Evolutionary conservation across 2,888 invertebrate genomes (phyloP), one percentile per base, ranked within the genome.

Genomic region (Acrocyrtus sp.): DNA sequence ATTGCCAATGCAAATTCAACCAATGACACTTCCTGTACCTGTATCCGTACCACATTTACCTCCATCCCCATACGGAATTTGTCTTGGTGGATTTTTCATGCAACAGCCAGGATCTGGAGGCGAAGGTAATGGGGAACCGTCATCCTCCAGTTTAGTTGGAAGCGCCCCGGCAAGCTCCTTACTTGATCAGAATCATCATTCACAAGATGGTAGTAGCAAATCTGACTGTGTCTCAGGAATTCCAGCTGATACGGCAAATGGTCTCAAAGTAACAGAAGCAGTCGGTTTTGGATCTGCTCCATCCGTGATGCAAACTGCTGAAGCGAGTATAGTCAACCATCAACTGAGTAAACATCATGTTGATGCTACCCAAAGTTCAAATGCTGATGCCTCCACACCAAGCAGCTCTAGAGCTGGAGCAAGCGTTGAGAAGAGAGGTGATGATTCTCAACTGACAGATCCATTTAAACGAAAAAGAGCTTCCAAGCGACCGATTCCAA

Each of bases 391-490:
- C 4, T 54, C 62, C 12, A 62, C 62, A 3, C 70, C 70, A 19
- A 41, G 62, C 15, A 57, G 62, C 22, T 70, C 70, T 6, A 47
- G 62, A 27, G 61, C 15, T 15, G 45, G 48, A 22, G 45, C 51
- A 45, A 54, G 45, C 1, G n/a, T 60, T 41, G 69, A 69, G 43
- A 69, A 69, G 22, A 24, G 69, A n/a, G 22, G 47, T 3, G 70
- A 70, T 3, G 70, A 70, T 12, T 48, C 50, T n/a, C 17, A 70
- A n/a, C 43, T 69, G 29, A 74, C 54, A 24, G 81, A 81, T 53
- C 75, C 81, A 1, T 81, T 79, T 63, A 81, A 80, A 34, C 41
- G 81, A n/a, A 81, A 81, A 34, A 58, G 81, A 24, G 66, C 78
- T 10, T 78, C 80, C 0, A 81, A 81, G 45, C 65, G 81, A 21